Evolutionary conservation across 2,888 invertebrate species (phyloP).

Genomic region (Phortica magna): DNA sequence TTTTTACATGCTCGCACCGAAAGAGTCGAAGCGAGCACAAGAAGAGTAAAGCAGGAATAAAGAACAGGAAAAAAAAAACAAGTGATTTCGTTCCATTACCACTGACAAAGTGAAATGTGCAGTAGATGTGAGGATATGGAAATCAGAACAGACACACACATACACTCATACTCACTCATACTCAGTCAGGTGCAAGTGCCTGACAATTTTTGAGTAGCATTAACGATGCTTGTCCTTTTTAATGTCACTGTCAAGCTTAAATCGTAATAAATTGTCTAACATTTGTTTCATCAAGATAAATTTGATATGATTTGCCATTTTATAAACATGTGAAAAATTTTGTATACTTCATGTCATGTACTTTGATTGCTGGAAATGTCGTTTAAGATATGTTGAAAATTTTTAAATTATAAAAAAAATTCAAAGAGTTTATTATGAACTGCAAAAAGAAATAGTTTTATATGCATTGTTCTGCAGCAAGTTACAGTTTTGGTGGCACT

Average conservation of each 20-base stretch:
- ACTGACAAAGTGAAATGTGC: no score
- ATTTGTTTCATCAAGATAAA: slow-evolving; percentile 36
- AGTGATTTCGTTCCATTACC: neutral
- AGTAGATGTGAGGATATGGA: no score
- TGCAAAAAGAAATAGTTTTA: no score
- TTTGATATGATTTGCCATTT: neutral
- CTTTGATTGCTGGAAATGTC: no score
- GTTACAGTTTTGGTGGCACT: no score
- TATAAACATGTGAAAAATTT: no score
- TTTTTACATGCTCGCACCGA: neutral
- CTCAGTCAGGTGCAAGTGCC: neutral
- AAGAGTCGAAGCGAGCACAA: neutral
- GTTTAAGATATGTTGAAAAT: no score
- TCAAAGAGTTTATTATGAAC: no score
- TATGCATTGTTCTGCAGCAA: no score
- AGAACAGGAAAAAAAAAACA: neutral
- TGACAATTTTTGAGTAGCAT: neutral
- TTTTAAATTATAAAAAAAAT: no score
- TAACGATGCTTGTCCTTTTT: slow-evolving; percentile 22
- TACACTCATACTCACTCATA: neutral
- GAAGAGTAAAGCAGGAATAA: neutral
- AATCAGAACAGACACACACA: no score
- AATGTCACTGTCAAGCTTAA: slow-evolving; percentile 38
- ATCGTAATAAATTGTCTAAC: slow-evolving; percentile 47
- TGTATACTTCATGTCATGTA: no score